These are phyloP conservation scores for Marmota flaviventris DNA, from an alignment of 2,113 vertebrate species.

Conservation along the genomic window DNA sequence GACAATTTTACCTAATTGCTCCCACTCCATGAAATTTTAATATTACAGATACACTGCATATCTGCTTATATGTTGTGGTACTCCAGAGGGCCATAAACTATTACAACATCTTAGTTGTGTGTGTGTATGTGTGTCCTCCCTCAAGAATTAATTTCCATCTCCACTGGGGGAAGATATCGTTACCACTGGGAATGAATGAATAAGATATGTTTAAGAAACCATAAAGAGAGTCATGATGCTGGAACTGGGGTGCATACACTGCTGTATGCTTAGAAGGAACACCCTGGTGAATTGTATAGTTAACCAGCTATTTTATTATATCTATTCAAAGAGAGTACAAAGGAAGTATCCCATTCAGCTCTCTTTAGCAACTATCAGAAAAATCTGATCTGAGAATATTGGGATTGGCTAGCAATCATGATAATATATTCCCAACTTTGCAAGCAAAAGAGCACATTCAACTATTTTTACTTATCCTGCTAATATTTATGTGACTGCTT, in stretches of 20 bases:
- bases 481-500: background rate
- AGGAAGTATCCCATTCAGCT: background rate
- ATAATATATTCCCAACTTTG: background rate
- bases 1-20: background rate
- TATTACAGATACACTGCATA: background rate
- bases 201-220: background rate
- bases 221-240: background rate
- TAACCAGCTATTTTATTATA: background rate
- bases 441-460: background rate
- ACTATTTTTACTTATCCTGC: slow-evolving; percentile 31
- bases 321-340: background rate
- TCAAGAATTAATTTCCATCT: slow-evolving; percentile 5
- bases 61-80: background rate
- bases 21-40: background rate
- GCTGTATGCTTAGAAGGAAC: background rate
- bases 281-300: background rate
- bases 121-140: background rate
- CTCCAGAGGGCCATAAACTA: background rate
- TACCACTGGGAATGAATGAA: background rate
- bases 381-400: background rate
- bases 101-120: background rate
- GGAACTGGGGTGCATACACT: background rate
- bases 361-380: background rate
- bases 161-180: background rate
- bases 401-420: background rate